These are phyloP conservation scores for Onychomys torridus DNA, from an alignment of 2,797 vertebrate genomes.

Conservation along the genomic window DNA sequence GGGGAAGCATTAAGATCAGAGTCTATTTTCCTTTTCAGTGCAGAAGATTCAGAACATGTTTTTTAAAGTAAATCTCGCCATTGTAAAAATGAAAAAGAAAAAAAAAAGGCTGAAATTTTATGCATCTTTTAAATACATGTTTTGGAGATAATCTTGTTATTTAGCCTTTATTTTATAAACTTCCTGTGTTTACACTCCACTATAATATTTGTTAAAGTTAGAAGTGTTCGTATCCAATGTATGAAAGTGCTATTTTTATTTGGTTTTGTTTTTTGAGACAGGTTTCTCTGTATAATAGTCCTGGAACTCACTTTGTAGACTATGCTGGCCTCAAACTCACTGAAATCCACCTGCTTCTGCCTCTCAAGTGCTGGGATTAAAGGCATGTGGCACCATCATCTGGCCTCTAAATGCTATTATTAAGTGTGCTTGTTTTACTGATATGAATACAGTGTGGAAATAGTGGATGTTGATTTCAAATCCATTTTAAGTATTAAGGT, in stretches of 20 bases:
- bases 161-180: background rate
- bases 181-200: background rate
- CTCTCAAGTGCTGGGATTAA: too few species aligned
- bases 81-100: background rate
- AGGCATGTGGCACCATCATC: too few species aligned
- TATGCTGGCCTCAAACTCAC: too few species aligned
- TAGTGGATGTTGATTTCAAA: slow-evolving; percentile 78
- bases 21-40: background rate
- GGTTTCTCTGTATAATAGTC: too few species aligned
- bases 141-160: slow-evolving; percentile 12
- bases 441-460: slow-evolving; percentile 74
- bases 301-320: too few species aligned
- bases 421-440: slow-evolving; percentile 75
- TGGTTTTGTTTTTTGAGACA: too few species aligned
- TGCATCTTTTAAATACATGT: background rate
- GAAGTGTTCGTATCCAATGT: slow-evolving; percentile 78
- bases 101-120: background rate
- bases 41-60: background rate
- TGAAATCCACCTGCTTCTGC: too few species aligned
- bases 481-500: slow-evolving; percentile 76
- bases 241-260: slow-evolving; percentile 72
- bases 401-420: slow-evolving; percentile 43
- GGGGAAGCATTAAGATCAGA: background rate
- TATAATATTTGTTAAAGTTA: slow-evolving; percentile 73
- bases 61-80: background rate